Evolutionary conservation across 2,113 vertebrate genomes (phyloP).

Genomic region (Myotis davidii): DNA sequence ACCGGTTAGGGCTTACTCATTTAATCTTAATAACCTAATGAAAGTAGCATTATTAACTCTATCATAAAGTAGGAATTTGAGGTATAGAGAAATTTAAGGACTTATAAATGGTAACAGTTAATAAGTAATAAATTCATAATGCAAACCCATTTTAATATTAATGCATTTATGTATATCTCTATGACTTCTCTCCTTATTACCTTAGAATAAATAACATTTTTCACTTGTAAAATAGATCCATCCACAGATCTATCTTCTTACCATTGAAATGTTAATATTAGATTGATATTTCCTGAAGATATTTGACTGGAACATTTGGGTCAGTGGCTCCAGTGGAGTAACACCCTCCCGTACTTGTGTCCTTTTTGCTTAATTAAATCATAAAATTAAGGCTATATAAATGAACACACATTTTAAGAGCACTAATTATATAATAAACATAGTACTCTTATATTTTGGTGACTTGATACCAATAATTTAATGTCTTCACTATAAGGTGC

Average conservation of each 20-base stretch:
- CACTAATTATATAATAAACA: not conserved
- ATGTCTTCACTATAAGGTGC: not conserved
- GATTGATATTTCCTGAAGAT: not conserved
- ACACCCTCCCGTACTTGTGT: not conserved
- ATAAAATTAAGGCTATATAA: not conserved
- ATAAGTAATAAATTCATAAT: not conserved
- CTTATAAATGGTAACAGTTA: not conserved
- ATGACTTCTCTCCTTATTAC: not conserved
- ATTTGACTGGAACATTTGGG: not conserved
- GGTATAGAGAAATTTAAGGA: not conserved
- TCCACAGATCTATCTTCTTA: not conserved
- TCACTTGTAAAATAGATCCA: not conserved
- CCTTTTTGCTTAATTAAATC: not conserved
- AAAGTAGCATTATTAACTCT: not conserved
- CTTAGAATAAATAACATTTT: not conserved
- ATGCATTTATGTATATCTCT: not conserved
- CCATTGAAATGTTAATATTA: not conserved
- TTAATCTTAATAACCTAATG: not conserved
- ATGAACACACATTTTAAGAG: not conserved
- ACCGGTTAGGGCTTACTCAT: not conserved
- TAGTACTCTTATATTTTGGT: not conserved
- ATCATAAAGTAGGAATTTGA: not conserved
- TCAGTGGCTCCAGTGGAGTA: not conserved
- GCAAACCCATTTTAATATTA: not conserved
- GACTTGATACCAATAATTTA: not conserved